A percentile compares a stretch with the other conserved stretches of the same genome.
Conservation (phyloP, 2,797 vertebrate species). For the Astyanax mexicanus region DNA sequence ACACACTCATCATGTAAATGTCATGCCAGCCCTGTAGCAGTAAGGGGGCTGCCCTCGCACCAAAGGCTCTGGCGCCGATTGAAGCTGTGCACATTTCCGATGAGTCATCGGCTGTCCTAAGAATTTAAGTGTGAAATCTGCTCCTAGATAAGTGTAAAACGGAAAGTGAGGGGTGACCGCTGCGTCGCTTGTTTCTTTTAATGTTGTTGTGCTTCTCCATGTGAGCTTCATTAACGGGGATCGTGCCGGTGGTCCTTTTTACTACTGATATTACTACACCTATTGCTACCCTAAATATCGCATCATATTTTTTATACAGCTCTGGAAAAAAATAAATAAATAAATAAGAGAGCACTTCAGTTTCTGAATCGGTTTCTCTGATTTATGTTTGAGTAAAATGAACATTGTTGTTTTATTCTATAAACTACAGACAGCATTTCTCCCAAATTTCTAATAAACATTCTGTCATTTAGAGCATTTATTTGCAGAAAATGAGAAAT, state of each 20-base stretch:
- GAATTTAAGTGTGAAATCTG: not conserved
- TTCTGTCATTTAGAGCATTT: too few relatives aligned
- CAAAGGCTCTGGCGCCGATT: not conserved
- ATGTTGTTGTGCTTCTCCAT: not conserved
- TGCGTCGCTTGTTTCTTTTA: not conserved
- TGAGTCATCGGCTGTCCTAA: not conserved
- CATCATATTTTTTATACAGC: not conserved
- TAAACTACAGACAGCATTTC: too few relatives aligned
- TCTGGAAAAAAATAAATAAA: too few relatives aligned
- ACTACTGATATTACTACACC: not conserved
- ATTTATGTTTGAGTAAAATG: too few relatives aligned
- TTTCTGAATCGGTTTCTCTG: too few relatives aligned
- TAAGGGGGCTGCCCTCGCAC: not conserved
- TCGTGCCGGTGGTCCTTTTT: not conserved
- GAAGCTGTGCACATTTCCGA: not conserved
- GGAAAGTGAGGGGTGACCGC: not conserved
- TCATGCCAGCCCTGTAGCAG: slow-evolving; percentile 25
- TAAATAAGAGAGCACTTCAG: too few relatives aligned
- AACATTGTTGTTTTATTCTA: too few relatives aligned
- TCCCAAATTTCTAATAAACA: too few relatives aligned
- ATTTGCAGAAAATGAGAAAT: too few relatives aligned
- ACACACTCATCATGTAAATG: slow-evolving; percentile 54
- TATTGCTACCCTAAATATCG: not conserved
- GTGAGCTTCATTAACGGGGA: not conserved
- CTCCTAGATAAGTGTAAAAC: not conserved